Evolutionary conservation across 2,888 invertebrate genomes (phyloP).

Genomic region (Zygothrica quintamaculata): DNA sequence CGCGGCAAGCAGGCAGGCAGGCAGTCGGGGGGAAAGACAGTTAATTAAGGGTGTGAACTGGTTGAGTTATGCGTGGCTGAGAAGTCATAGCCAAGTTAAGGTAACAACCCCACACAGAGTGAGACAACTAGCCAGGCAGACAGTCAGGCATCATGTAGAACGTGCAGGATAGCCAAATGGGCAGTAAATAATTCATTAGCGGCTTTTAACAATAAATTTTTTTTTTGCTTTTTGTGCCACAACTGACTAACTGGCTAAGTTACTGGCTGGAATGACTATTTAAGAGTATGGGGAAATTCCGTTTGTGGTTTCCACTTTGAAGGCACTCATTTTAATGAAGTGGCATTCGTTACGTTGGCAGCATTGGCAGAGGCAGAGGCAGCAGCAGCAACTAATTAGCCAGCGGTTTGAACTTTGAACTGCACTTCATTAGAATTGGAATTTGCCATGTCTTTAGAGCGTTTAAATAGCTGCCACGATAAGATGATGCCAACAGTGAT

Average conservation of each 20-base stretch:
- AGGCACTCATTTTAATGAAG: conserved; percentile 74
- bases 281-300: not conserved
- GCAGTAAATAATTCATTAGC: conserved; percentile 81
- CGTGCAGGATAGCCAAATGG: conserved; percentile 54
- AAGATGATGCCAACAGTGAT: conserved; percentile 37
- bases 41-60: conserved; percentile 83
- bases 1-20: too few species aligned
- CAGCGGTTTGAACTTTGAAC: conserved; percentile 72
- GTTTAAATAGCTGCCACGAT: conserved; percentile 50
- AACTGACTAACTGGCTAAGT: conserved; percentile 23
- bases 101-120: conserved; percentile 20
- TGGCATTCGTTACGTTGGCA: conserved; percentile 33
- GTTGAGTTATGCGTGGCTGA: conserved; percentile 74
- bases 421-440: conserved; percentile 68
- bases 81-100: conserved; percentile 35
- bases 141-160: conserved; percentile 28
- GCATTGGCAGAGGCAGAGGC: too few species aligned
- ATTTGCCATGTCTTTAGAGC: conserved; percentile 30
- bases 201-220: conserved; percentile 80
- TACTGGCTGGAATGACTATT: conserved; percentile 5
- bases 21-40: too few species aligned
- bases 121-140: not conserved
- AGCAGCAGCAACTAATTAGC: conserved; percentile 65
- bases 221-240: conserved; percentile 59
- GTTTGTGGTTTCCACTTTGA: conserved; percentile 20